Evolutionary conservation across 2,888 invertebrate species (phyloP), one percentile per base, ranked within the genome.

Genomic region (Pyrochroa serraticornis): DNA sequence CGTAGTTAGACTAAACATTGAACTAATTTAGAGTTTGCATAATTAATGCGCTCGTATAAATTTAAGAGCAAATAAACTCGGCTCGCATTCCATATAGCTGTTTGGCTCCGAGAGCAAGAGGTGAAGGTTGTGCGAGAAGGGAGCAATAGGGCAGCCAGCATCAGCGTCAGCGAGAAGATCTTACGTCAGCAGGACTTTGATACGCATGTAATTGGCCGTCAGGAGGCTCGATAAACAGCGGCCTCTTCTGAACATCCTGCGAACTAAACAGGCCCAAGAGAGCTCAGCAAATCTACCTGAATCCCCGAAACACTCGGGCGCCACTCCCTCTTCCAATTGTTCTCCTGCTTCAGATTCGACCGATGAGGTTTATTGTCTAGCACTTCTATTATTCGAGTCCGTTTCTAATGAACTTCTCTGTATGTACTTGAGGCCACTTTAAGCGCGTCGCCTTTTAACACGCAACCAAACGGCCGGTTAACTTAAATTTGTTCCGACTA

Each of bases 191-290:
- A 66, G 63, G 64, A 62, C 58, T 58, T 62, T 63, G 68, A 63
- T 66, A 60, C 63, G 62, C 64, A 63, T 63, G 64, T 69, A 69
- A 69, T 69, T 69, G 69, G 58, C 63, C 66, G 65, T 63, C 67
- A 55, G 55, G 62, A 62, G 64, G 58, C 56, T 62, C 58, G 58
- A 66, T 65, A 65, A 64, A 65, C 64, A 64, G 57, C 51, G 63
- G 52, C 54, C 51, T 62, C 58, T 59, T 55, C 63, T 54, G 45
- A 36, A 39, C 50, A 50, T 51, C 58, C 49, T 35, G 52, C 30
- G 57, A 58, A 60, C 63, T 62, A 60, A 62, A 64, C 60, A 62
- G 58, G 47, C 65, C 60, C 62, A 49, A 35, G 64, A 63, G 66
- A 63, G 58, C 56, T 55, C 56, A 58, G 55, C 62, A 56, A 57